Evolutionary conservation across 1,140 invertebrate genomes (phyloP), one percentile per base, ranked within the genome.

Genomic region (Monochamus saltuarius): DNA sequence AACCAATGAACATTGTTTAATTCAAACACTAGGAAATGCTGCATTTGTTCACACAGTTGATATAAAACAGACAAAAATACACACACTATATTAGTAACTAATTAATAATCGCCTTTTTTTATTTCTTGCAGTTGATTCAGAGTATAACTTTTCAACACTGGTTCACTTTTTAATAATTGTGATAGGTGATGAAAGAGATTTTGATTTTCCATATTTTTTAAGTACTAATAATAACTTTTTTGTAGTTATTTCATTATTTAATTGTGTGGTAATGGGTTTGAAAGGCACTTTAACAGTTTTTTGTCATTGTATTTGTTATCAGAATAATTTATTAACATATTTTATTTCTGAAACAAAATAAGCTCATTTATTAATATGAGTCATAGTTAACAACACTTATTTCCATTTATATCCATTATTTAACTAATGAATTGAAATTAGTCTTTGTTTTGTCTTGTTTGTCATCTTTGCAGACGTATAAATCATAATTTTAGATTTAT

Each of bases 71-170:
- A 29, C 2, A 29, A 29, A 29, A 2, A 29, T 3, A 29, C 2
- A 29, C 22, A 29, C 22, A 29, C 22, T 3, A 6, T 29, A 29
- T 29, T 3, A 3, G 2, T 3, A 29, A 3, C 22, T 29, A 6
- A 29, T 29, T 29, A 29, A 29, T 29, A 29, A 29, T 29, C 2
- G 10, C 19, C 7, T 62, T 61, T 54, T 56, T 58, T 58, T 74
- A 80, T 76, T 82, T 80, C 79, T 87, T 88, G 65, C 87, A 89
- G 87, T 87, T 76, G 83, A 85, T 79, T 83, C 81, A 71, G 86
- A 88, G 76, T 89, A 85, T 84, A 85, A 86, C 79, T 83, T 88
- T 76, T 80, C 85, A 77, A 86, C 87, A 73, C 84, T 90, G 78
- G 81, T 84, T 77, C 82, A 84, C 71, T 86, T 85, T 79, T 83